phyloP scores from a whole-genome alignment of 2,797 vertebrate genomes.

The Enteromius mattozi region DNA sequence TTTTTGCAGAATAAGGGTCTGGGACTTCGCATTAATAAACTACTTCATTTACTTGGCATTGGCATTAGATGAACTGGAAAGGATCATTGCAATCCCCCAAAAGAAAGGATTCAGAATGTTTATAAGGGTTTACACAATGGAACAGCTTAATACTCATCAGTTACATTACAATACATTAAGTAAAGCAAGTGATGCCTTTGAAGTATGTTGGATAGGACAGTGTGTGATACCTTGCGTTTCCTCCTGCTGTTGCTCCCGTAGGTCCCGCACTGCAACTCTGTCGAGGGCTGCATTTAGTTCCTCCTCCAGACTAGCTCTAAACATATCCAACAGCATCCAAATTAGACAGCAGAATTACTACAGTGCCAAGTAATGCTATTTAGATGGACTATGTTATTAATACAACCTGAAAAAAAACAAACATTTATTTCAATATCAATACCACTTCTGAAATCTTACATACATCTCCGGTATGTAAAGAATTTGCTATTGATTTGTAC shows the following conservation, averaged over 20 bases:
- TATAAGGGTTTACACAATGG: not conserved
- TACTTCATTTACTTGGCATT: not conserved
- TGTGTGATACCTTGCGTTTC: constrained; percentile 76
- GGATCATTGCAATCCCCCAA: not conserved
- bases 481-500: not conserved
- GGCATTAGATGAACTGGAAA: not conserved
- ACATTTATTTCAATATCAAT: not conserved
- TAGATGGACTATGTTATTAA: not conserved
- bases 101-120: not conserved
- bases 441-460: not conserved
- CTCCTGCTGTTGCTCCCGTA: constrained; percentile 75
- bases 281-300: constrained; percentile 82
- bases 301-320: constrained; percentile 84
- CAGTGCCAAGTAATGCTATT: not conserved
- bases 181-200: not conserved
- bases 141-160: constrained; percentile 4
- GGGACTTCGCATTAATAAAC: not conserved
- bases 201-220: not conserved
- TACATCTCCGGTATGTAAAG: not conserved
- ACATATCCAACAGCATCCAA: constrained; percentile 48
- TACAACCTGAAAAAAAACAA: not conserved
- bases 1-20: constrained; percentile 46
- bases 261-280: constrained; percentile 79
- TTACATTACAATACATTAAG: not conserved
- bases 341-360: constrained; percentile 1